Percentiles rank a stretch among this genome's conserved stretches.
phyloP scores from a whole-genome alignment of 1,140 invertebrate species.

The Bombus sylvicola region DNA sequence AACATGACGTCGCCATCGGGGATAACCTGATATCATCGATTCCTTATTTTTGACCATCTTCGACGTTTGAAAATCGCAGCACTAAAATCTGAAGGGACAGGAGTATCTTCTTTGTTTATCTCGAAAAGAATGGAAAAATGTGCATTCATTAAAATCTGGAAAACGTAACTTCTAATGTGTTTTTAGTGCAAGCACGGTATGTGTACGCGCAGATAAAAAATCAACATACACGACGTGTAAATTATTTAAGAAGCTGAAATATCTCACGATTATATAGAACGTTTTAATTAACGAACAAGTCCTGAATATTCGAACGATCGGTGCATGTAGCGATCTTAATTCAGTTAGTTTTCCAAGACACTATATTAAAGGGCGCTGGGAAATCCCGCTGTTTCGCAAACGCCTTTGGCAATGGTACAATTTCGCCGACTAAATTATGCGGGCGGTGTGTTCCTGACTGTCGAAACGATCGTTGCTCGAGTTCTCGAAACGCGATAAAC shows the following conservation, averaged over 20 bases:
- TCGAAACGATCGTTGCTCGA: neutral
- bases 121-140: no score
- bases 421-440: slow-evolving; percentile 28
- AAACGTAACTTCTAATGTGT: no score
- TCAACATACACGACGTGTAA: no score
- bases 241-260: no score
- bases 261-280: no score
- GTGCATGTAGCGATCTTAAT: neutral
- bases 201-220: no score
- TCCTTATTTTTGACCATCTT: neutral
- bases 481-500: slow-evolving; percentile 1
- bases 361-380: neutral
- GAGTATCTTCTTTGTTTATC: no score
- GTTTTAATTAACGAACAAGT: slow-evolving; percentile 9
- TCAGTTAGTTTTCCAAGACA: slow-evolving; percentile 10
- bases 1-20: no score
- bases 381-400: slow-evolving; percentile 15
- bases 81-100: no score
- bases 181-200: no score
- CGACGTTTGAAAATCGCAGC: no score
- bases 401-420: slow-evolving; percentile 18
- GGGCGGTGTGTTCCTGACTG: neutral
- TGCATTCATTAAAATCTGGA: no score
- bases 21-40: neutral
- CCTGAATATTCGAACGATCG: neutral